These are phyloP conservation scores for Emmelina monodactyla DNA, from an alignment of 2,888 invertebrate species.

Conservation along the genomic window DNA sequence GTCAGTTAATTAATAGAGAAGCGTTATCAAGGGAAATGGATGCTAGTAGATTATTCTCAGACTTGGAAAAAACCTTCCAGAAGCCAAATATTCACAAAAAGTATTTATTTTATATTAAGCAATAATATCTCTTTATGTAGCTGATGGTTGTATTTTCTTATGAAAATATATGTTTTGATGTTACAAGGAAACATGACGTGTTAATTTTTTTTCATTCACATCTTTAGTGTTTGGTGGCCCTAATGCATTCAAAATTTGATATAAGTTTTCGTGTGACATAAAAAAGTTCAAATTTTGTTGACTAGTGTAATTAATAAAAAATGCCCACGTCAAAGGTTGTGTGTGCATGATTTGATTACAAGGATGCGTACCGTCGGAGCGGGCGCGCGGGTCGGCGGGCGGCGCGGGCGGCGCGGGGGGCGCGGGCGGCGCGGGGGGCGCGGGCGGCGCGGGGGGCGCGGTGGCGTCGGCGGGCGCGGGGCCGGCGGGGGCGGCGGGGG, in stretches of 20 bases:
- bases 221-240: background rate
- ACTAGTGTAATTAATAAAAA: conserved; percentile 2
- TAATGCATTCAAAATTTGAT: conserved; percentile 6
- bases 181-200: background rate
- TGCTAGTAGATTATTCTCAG: conserved; percentile 12
- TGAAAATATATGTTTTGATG: conserved; percentile 6
- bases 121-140: conserved; percentile 5
- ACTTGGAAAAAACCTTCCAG: conserved; percentile 7
- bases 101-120: conserved; percentile 5
- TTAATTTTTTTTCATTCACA: conserved; percentile 2
- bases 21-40: conserved; percentile 9
- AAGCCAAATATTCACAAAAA: conserved; percentile 1
- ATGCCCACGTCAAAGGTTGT: too few species aligned
- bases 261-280: conserved; percentile 7
- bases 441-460: conserved; percentile 21
- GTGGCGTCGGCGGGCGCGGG: conserved; percentile 21
- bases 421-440: conserved; percentile 20
- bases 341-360: too few species aligned
- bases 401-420: too few species aligned
- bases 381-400: conserved; percentile 28
- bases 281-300: conserved; percentile 4
- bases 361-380: conserved; percentile 18
- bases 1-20: conserved; percentile 3
- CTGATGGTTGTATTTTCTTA: conserved; percentile 5
- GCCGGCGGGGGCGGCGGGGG: conserved; percentile 26